Evolutionary conservation across 2,797 vertebrate genomes (phyloP), one percentile per base, ranked within the genome.

Genomic region (Mustela erminea): DNA sequence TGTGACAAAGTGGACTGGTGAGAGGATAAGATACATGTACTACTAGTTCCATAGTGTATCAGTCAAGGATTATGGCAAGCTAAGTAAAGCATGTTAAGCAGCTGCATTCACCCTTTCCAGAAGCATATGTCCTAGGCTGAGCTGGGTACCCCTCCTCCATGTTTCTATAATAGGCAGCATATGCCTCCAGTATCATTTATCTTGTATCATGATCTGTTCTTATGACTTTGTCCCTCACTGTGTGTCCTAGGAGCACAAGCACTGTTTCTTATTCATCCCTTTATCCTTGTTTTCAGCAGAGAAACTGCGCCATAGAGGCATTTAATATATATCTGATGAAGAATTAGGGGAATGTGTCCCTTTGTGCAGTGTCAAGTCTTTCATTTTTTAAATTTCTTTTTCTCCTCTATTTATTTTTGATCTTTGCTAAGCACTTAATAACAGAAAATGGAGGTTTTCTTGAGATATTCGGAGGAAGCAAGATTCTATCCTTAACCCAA

Each of bases 401-500:
- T n/a, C 35, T 90, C 23, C 5, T 82, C 49, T 96, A 46, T 54
- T 62, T 46, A 80, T 32, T 97, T 95, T 87, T 46, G 60, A 87
- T 82, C 88, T 78, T 95, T 82, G 91, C 41, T 70, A 49, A 97
- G 80, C n/a, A 87, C 68, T 81, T 95, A 81, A 81, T 80, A 84
- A 80, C 35, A 84, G 46, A 46, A 95, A 96, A 88, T 60, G 15
- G 54, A 46, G 23, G 43, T 75, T 75, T 96, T 84, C 83, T 93
- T 86, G 58, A 94, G 13, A 72, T 74, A 49, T 43, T 15, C 56
- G 20, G 46, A 97, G 62, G 52, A 92, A 85, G 23, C 7, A 85
- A 38, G 49, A 96, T 66, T 96, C 77, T 90, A 78, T 86, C 58
- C 82, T 82, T 90, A 90, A 92, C 27, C 25, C 12, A 27, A 90